Evolutionary conservation across 2,888 invertebrate genomes (phyloP), one percentile per base, ranked within the genome.

Genomic region (Amiota minor): DNA sequence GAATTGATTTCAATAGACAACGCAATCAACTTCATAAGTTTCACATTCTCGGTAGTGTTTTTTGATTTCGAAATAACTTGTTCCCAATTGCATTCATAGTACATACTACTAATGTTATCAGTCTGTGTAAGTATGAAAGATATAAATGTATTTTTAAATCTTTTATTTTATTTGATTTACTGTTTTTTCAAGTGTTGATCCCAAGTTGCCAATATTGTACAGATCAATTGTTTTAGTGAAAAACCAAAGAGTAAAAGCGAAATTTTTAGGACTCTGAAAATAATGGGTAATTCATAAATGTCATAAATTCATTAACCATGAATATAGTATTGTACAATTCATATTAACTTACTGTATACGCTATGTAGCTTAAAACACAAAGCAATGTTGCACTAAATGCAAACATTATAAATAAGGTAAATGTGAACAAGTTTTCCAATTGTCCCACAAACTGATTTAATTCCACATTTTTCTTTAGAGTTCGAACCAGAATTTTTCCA

Each of bases 301-400:
- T 12, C n/a, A 16, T n/a, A n/a, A n/a, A n/a, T n/a, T n/a, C n/a
- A n/a, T n/a, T n/a, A n/a, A n/a, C n/a, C n/a, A n/a, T n/a, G n/a
- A n/a, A n/a, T n/a, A n/a, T n/a, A n/a, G n/a, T n/a, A n/a, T n/a
- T n/a, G n/a, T n/a, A n/a, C n/a, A n/a, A n/a, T n/a, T n/a, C n/a
- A n/a, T n/a, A n/a, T n/a, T n/a, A n/a, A n/a, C 68, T 68, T n/a
- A 68, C 68, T 53, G 68, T 68, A 35, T 35, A 53, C n/a, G 50
- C 53, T 10, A 50, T 68, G 23, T 50, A n/a, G n/a, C n/a, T n/a
- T n/a, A n/a, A n/a, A n/a, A n/a, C n/a, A n/a, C n/a, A n/a, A n/a
- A n/a, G n/a, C 20, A 68, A 53, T 9, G 14, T 23, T 11, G 68
- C n/a, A 18, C 68, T 68, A 18, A 53, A 53, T 4, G 53, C 49